phyloP scores from a whole-genome alignment of 2,888 invertebrate species.

The Temnothorax rugatulus region DNA sequence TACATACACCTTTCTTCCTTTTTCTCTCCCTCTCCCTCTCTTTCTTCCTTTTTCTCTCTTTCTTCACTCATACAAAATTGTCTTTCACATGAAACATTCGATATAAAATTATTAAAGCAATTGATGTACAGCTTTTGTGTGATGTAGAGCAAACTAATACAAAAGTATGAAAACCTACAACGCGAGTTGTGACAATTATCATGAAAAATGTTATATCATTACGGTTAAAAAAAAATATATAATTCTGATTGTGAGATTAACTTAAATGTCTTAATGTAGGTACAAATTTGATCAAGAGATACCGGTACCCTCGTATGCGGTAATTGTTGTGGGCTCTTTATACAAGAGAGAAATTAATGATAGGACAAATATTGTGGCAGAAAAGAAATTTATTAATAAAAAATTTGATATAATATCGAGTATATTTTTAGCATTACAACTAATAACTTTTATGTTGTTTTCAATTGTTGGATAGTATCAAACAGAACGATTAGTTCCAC shows the following conservation, averaged over 20 bases:
- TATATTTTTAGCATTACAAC: too few relatives aligned
- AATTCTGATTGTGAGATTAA: slow-evolving; percentile 13
- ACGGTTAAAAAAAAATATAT: slow-evolving; percentile 26
- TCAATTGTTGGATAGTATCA: too few relatives aligned
- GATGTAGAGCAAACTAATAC: slow-evolving; percentile 27
- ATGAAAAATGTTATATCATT: slow-evolving; percentile 28
- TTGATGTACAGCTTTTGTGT: slow-evolving; percentile 37
- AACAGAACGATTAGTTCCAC: too few relatives aligned
- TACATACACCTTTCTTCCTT: not conserved
- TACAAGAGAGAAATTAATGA: too few relatives aligned
- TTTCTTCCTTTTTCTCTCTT: slow-evolving; percentile 2
- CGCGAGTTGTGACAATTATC: slow-evolving; percentile 26
- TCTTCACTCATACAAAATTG: slow-evolving; percentile 38
- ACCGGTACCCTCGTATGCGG: too few relatives aligned
- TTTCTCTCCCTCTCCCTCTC: not conserved
- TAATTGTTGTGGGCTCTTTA: too few relatives aligned
- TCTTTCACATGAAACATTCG: slow-evolving; percentile 28
- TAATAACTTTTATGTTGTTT: too few relatives aligned
- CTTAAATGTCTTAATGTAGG: slow-evolving; percentile 22
- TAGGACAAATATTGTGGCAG: too few relatives aligned
- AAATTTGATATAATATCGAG: too few relatives aligned
- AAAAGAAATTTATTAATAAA: too few relatives aligned
- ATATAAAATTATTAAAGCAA: slow-evolving; percentile 43
- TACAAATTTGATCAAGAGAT: too few relatives aligned
- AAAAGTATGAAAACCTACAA: slow-evolving; percentile 42